Evolutionary conservation across 2,888 invertebrate species (phyloP), one percentile per base, ranked within the genome.

Genomic region (Smittia sp.): DNA sequence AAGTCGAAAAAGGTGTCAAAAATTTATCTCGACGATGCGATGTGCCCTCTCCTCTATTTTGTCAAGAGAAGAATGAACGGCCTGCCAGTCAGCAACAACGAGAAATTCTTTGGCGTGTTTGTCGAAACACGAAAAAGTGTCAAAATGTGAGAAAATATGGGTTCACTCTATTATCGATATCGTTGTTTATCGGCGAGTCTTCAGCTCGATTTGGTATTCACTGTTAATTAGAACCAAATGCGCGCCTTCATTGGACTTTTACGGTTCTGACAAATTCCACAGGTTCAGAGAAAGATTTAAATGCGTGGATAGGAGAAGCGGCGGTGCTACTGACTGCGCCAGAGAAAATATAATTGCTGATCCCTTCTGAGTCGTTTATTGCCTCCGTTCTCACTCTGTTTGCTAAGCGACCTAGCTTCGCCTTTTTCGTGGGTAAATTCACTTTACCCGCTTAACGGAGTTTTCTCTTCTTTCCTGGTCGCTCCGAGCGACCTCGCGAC

Each of bases 141-240:
- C 72, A 72, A 72, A 70, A 72, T 72, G 72, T 72, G 72, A 72
- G 38, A 62, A 62, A 58, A 62, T 62, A 62, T 22, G 72, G 62
- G 52, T 58, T 72, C 72, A 72, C 52, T 72, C 72, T 62, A 72
- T 72, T 72, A 72, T 72, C 72, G 72, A 20, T 62, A 39, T 38
- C 32, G 46, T 32, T 70, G 54, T 54, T 70, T 41, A 46, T 7
- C 58, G 18, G 9, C 2, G 58, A 20, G 63, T 15, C 13, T 1
- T 7, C 3, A 27, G 4, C 22, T 63, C 27, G n/a, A 63, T 63
- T 22, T n/a, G 58, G 72, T 72, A 32, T 72, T 72, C 62, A 22
- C 39, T 62, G 27, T 58, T 72, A 58, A 72, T 72, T 72, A 72
- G 72, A 38, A 62, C 24, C 62, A n/a, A 25, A 62, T 9, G 27